Percentiles rank a stretch among this genome's conserved stretches.
These are phyloP conservation scores for Cirrhinus molitorella DNA, from an alignment of 2,797 vertebrate species.

Conservation along the genomic window DNA sequence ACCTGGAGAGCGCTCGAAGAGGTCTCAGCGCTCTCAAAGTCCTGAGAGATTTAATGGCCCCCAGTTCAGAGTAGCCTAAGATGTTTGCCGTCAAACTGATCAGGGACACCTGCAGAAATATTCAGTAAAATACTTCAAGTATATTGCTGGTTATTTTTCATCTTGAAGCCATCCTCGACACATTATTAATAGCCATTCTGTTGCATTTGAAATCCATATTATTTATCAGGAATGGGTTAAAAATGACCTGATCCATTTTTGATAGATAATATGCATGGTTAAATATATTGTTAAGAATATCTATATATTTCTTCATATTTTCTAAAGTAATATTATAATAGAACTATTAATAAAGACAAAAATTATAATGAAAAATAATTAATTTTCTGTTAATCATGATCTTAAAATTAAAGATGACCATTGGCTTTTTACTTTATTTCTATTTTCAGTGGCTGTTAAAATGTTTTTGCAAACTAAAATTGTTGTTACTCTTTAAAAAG, in stretches of 20 bases:
- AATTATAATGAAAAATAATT: too few relatives aligned
- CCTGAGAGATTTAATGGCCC: slow-evolving; percentile 92
- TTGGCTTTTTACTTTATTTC: too few relatives aligned
- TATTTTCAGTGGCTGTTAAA: too few relatives aligned
- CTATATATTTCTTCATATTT: too few relatives aligned
- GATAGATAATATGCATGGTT: not conserved
- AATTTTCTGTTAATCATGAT: too few relatives aligned
- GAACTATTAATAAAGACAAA: too few relatives aligned
- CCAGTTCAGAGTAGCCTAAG: slow-evolving; percentile 91
- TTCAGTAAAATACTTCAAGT: not conserved
- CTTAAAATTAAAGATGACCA: too few relatives aligned
- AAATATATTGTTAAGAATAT: too few relatives aligned
- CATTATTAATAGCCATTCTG: not conserved
- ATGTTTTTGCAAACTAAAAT: too few relatives aligned
- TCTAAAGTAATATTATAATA: too few relatives aligned
- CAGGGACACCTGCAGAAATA: slow-evolving; percentile 85
- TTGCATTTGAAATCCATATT: not conserved
- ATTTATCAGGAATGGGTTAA: not conserved
- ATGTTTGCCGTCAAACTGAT: slow-evolving; percentile 91
- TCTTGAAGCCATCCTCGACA: not conserved
- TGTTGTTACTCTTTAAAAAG: too few relatives aligned
- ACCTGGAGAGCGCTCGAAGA: slow-evolving; percentile 91
- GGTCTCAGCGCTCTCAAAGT: slow-evolving; percentile 91
- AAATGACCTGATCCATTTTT: not conserved
- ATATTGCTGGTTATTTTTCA: not conserved